Evolutionary conservation across 2,113 vertebrate genomes (phyloP), one percentile per base, ranked within the genome.

Genomic region (Prunella himalayana): DNA sequence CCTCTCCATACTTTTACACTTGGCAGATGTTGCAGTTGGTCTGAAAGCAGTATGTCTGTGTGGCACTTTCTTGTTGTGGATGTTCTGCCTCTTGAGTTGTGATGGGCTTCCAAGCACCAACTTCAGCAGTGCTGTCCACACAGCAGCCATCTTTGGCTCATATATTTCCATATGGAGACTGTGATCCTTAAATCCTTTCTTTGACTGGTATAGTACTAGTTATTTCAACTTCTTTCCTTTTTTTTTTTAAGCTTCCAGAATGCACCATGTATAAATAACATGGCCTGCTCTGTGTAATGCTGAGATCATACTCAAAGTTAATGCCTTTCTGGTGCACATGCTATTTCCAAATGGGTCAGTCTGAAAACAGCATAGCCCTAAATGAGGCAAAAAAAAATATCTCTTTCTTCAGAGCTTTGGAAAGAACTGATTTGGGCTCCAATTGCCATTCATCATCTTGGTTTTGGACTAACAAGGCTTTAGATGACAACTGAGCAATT

Each of bases 231-330:
- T 50, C 51, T 57, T 47, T 22, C 1, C 3, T 17, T 15, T 8
- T 27, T 18, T 15, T 27, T 27, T 17, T 66, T n/a, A 37, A 37
- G 37, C 37, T 96, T 96, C 64, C 54, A 81, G 41, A 92, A 94
- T 65, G 72, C n/a, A 80, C 57, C 13, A 7, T 49, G 8, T n/a
- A 14, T 77, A 76, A 31, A 14, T 77, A 76, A 31, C 42, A 72
- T n/a, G n/a, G 23, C 15, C 25, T 72, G 6, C 14, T 80, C 54
- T 92, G 31, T 68, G 39, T 31, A 56, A 41, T 61, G 45, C 72
- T 92, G 81, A 78, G 69, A 73, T 76, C 73, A 45, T 68, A 56
- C 39, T 88, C 54, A 51, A 65, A 72, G 15, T 37, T 51, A 18
- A 7, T 35, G 44, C 56, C 39, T 75, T 80, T 77, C 84, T 63